Evolutionary conservation across 1,140 invertebrate species (phyloP), one percentile per base, ranked within the genome.

Genomic region (Metaphire vulgaris): DNA sequence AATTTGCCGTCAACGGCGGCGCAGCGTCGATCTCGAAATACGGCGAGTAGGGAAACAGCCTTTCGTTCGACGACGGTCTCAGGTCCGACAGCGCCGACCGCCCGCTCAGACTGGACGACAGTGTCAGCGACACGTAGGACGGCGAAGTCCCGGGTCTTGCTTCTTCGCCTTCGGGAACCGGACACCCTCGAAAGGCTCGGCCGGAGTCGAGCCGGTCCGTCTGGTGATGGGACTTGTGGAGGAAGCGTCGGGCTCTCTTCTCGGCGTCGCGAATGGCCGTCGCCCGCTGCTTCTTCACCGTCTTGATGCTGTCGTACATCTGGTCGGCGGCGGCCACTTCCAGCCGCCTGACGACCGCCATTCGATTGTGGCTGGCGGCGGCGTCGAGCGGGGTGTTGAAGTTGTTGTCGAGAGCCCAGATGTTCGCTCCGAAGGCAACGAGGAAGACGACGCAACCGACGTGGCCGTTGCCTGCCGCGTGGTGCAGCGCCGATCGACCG

Each of bases 401-500:
- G 80, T 97, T 95, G 74, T 97, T 96, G 84, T 98, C 95, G 82
- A 96, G 87, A 0, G 93, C 89, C 89, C 92, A 97, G 64, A 97
- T 88, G 82, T 97, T 97, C 2, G 92, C 93, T 0, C 95, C 95
- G 79, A 97, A 98, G 83, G 96, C 96, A 1, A 96, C 91, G 1
- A 98, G 89, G 83, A 96, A 98, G 2, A 93, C 93, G 0, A 97
- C 94, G 81, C 95, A 94, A 78, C 92, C 90, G 80, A 95, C 90
- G 85, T 98, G 95, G 0, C 95, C 95, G 77, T 91, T 89, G 28
- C 92, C 92, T 0, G 93, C 90, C 0, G 95, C 91, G 77, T 95
- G 88, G 85, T 98, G 96, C 0, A 98, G 88, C 0, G 94, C 93
- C 0, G 94, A 95, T 83, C 96, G 96, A 0, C 96, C 96, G 82